Percentiles rank a stretch among this genome's conserved stretches.
These are phyloP conservation scores for Malaclemys terrapin DNA, from an alignment of 2,113 vertebrate species.

Conservation along the genomic window DNA sequence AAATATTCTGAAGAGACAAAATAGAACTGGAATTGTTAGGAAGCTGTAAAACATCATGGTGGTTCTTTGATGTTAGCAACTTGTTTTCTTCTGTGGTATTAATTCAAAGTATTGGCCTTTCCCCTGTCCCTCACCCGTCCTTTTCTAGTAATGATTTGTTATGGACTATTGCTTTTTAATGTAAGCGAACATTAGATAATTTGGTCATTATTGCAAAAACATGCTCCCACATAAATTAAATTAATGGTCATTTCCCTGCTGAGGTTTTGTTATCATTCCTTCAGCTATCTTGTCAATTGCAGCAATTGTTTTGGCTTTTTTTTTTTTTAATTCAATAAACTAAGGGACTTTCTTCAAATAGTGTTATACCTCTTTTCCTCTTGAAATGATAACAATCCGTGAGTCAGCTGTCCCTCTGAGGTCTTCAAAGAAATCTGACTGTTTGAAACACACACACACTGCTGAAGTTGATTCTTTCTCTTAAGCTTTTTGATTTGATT, in stretches of 20 bases:
- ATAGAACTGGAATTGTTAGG: conserved; percentile 45
- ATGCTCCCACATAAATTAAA: conserved; percentile 77
- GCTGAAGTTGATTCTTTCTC: not conserved
- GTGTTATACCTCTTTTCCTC: conserved; percentile 43
- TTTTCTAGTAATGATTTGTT: conserved; percentile 71
- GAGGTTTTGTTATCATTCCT: conserved; percentile 76
- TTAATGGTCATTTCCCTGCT: conserved; percentile 76
- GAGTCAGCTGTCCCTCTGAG: conserved; percentile 44
- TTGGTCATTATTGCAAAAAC: conserved; percentile 76
- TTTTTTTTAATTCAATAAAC: conserved; percentile 32
- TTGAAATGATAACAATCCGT: conserved; percentile 34
- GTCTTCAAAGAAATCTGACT: conserved; percentile 30
- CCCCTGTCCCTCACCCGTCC: not conserved
- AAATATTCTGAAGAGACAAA: conserved; percentile 52
- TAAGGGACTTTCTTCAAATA: conserved; percentile 42
- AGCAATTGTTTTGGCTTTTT: conserved; percentile 19
- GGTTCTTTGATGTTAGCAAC: conserved; percentile 61
- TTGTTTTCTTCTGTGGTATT: conserved; percentile 59
- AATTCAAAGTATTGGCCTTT: conserved; percentile 61
- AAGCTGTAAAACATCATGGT: conserved; percentile 56
- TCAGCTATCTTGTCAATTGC: conserved; percentile 70
- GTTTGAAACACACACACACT: conserved; percentile 15
- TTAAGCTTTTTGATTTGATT: conserved; percentile 43
- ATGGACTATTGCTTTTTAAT: conserved; percentile 70
- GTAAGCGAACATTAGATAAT: conserved; percentile 71